phyloP scores from a whole-genome alignment of 2,888 invertebrate species.

The Cyrtodaria siliqua region DNA sequence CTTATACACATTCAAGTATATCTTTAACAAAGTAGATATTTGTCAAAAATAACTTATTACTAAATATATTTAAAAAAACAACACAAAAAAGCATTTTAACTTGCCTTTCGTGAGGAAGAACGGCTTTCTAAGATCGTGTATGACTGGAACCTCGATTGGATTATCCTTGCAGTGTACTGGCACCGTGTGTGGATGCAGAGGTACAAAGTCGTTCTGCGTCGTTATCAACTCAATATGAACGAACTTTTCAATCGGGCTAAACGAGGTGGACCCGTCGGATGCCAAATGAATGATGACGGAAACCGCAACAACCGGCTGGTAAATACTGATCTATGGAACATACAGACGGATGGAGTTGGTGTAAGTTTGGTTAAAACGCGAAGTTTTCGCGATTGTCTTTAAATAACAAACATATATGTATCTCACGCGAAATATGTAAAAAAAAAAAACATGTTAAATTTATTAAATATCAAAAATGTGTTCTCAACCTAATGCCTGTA shows the following conservation, averaged over 20 bases:
- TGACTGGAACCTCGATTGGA: conserved; percentile 70
- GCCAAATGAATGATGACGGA: conserved; percentile 77
- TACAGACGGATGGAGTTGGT: too few species aligned
- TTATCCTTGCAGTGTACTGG: conserved; percentile 69
- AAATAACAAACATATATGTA: too few species aligned
- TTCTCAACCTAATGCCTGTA: too few species aligned
- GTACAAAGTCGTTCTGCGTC: conserved; percentile 43
- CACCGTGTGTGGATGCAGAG: conserved; percentile 48
- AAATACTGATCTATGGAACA: conserved; percentile 69
- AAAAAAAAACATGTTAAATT: too few species aligned
- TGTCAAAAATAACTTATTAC: too few species aligned
- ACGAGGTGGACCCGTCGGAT: conserved; percentile 71
- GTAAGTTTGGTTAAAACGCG: too few species aligned
- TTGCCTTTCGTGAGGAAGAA: conserved; percentile 75
- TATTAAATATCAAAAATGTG: too few species aligned
- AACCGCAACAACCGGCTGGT: conserved; percentile 74
- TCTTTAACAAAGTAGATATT: too few species aligned
- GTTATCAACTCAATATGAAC: conserved; percentile 70
- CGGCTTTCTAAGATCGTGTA: conserved; percentile 76
- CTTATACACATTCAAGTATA: too few species aligned
- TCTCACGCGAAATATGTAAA: too few species aligned
- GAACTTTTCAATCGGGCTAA: conserved; percentile 50
- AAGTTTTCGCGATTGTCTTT: too few species aligned
- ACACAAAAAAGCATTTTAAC: neutral
- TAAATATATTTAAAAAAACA: too few species aligned